A percentile compares a stretch with the other conserved stretches of the same genome.
Evolutionary conservation across 2,888 invertebrate species (phyloP).

Genomic region (Capitulum mitella): DNA sequence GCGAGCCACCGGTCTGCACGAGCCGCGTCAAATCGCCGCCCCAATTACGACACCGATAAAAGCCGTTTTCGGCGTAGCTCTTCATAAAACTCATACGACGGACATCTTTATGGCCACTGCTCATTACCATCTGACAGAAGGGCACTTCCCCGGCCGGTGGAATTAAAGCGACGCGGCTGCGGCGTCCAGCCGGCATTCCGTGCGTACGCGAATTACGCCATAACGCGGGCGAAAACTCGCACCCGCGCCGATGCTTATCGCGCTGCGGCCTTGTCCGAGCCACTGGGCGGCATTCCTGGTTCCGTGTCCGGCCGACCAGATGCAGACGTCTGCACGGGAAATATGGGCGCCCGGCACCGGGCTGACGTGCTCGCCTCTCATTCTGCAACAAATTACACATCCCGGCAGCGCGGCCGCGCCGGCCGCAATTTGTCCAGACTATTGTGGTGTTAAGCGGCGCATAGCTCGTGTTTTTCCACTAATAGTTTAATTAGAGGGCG

Average conservation of each 20-base stretch:
- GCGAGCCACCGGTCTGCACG: neutral
- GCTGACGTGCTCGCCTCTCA: neutral
- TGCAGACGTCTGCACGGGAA: neutral
- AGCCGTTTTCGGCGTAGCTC: neutral
- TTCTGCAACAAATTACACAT: constrained; percentile 19
- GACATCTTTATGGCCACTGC: neutral
- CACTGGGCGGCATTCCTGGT: neutral
- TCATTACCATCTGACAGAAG: neutral
- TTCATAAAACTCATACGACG: neutral
- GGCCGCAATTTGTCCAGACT: constrained; percentile 11
- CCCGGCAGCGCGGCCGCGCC: neutral
- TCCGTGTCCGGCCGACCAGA: too few species aligned
- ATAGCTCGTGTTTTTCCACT: constrained; percentile 19
- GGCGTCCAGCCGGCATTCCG: neutral
- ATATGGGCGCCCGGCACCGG: neutral
- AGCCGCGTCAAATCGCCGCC: neutral
- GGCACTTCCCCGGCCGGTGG: too few species aligned
- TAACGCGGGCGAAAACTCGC: neutral
- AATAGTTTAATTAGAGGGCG: constrained; percentile 22
- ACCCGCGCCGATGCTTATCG: neutral
- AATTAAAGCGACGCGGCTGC: neutral
- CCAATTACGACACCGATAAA: neutral
- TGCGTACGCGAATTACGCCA: neutral
- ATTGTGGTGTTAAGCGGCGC: constrained; percentile 21
- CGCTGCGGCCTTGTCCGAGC: neutral